phyloP scores from a whole-genome alignment of 35 echinoderm and acorn worm genomes.

The Diadema setosum region DNA sequence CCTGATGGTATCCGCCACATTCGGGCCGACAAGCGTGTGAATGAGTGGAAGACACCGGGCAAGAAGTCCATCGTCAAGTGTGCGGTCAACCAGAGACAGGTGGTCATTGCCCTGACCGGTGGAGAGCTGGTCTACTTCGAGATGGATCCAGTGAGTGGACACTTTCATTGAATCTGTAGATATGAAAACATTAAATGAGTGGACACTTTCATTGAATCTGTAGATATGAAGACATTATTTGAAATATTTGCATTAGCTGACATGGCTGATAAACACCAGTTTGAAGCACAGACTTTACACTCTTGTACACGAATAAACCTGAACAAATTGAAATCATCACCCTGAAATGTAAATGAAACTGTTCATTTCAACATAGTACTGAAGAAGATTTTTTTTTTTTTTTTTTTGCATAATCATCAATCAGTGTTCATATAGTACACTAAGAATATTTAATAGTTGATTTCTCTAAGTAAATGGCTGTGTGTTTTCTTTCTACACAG shows the following conservation, averaged over 20 bases:
- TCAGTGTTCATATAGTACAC: background rate
- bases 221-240: no score
- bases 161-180: no score
- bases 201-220: no score
- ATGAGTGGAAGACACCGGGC: constrained; percentile 99
- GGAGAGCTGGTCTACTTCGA: constrained; percentile 99
- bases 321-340: no score
- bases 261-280: no score
- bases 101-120: constrained; percentile 96
- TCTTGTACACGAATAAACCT: no score
- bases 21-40: constrained; percentile 96
- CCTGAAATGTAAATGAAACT: no score
- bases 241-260: no score
- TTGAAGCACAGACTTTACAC: no score
- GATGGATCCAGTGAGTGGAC: constrained; percentile 93
- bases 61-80: constrained; percentile 99
- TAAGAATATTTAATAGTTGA: no score
- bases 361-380: background rate
- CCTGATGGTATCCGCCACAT: constrained; percentile 98
- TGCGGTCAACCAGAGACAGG: constrained; percentile 99
- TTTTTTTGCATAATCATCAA: no score
- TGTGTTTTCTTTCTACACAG: constrained; percentile 23
- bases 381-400: background rate
- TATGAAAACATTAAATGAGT: constrained; percentile 96
- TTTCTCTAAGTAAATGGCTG: no score